Base-by-base conservation (phyloP, 2,888 invertebrate species). In the Thecocarcelia acutangulata region DNA sequence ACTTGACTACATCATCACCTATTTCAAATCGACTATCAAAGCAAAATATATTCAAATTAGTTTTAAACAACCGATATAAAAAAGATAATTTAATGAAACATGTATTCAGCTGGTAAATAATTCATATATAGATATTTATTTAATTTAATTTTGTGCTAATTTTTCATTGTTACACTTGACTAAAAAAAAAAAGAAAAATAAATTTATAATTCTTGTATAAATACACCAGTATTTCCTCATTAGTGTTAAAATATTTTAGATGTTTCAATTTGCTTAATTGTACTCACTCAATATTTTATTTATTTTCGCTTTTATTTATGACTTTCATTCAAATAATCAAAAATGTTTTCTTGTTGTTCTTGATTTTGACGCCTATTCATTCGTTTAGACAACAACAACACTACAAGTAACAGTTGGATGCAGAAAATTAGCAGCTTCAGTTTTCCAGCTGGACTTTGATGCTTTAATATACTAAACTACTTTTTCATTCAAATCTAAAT, bases 31-130 rank as follows among this genome's bases (percentile, higher is more conserved):
- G 17, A 50, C 64, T 15, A 28, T 40, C 19, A 59, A 59, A 61
- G 3, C 11, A 46, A 61, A 21, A 75, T 21, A 54, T 21, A 63
- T 54, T 44, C 37, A 50, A 59, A 75, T 24, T 56, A 46, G 42
- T 63, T 61, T 75, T 63, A 63, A 64, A 61, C 64, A 58, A 70
- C 52, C 64, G 76, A 75, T 73, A 76, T 17, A 40, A 15, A 40
- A 44, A 37, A 46, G n/a, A 40, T 15, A 58, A 54, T 24, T 54
- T 21, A 54, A 54, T 37, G 13, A 79, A 80, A 78, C 72, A 88
- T 88, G 88, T 88, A 88, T 87, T 88, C 89, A 76, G 88, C 89
- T 85, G 88, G 88, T 88, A 88, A 89, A 86, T 88, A 89, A 83
- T 78, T 48, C 50, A 19, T 19, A n/a, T 37, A 8, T 21, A 59